Evolutionary conservation across 1,140 invertebrate genomes (phyloP), one percentile per base, ranked within the genome.

Genomic region (Drosophila carrolli): DNA sequence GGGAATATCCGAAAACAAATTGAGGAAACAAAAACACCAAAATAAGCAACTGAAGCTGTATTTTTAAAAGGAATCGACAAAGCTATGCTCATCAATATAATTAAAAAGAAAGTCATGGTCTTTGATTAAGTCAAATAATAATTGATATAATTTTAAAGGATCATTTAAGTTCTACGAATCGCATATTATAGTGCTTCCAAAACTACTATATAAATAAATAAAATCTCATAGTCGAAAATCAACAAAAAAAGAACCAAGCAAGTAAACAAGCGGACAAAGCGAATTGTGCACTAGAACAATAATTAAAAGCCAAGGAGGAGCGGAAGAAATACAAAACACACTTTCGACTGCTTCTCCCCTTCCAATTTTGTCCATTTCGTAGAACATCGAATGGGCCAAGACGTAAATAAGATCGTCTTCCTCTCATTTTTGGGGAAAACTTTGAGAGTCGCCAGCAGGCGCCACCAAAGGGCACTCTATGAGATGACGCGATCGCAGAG

Each of bases 231-330:
- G 57, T 58, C 29, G 5, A 48, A 35, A 71, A 48, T 19, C 11
- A 48, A 19, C 10, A 37, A 27, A 68, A 57, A 41, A 27, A 71
- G 16, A 19, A 16, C 44, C 13, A 43, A 51, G 44, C 44, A 57
- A 81, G 81, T 81, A 77, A 68, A 81, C 61, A 77, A 62, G 56
- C 53, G 23, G 40, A 78, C 57, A 58, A 59, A 56, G 55, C 32
- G 57, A 56, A 60, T 59, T 59, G 38, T 75, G 65, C 60, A 66
- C 56, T 62, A 55, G 13, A 74, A 60, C 54, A 80, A 67, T 47
- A 60, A 79, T 70, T 44, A 65, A 46, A 58, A 75, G 55, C 19
- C 57, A 44, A 32, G 35, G 43, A 14, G 50, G 16, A 23, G 27
- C 40, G 16, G 16, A 10, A 7, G 60, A 56, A 75, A 59, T 29